Evolutionary conservation across 2,888 invertebrate species (phyloP).

Genomic region (Tinea pellionella): DNA sequence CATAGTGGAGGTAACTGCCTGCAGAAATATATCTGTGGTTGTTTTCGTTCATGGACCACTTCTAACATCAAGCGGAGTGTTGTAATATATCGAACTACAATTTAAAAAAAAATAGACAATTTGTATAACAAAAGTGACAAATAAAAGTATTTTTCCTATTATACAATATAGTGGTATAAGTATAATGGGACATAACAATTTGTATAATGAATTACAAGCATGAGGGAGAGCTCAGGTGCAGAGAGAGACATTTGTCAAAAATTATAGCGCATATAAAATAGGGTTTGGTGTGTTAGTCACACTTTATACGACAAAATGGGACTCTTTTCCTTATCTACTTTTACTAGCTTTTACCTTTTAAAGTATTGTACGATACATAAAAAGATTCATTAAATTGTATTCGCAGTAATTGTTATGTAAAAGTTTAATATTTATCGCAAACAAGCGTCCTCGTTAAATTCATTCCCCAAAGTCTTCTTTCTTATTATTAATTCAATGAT

Average conservation of each 20-base stretch:
- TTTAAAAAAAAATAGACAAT: too few relatives aligned
- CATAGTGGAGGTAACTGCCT: too few relatives aligned
- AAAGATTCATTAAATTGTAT: too few relatives aligned
- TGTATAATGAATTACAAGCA: neutral
- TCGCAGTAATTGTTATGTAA: neutral
- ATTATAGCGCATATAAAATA: constrained; percentile 27
- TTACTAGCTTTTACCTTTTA: neutral
- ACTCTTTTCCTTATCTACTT: neutral
- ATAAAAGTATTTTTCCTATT: too few relatives aligned
- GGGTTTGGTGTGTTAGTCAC: constrained; percentile 19
- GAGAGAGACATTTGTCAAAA: constrained; percentile 17
- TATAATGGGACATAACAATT: neutral
- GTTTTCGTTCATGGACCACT: too few relatives aligned
- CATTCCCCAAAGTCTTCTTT: neutral
- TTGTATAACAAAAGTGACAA: too few relatives aligned
- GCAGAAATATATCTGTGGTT: too few relatives aligned
- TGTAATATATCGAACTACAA: too few relatives aligned
- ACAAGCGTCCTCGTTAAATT: neutral
- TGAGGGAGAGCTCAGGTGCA: constrained; percentile 14
- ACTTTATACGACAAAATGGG: constrained; percentile 6
- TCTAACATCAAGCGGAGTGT: too few relatives aligned
- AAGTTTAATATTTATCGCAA: neutral
- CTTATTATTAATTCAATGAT: constrained; percentile 3
- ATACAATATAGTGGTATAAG: too few relatives aligned
- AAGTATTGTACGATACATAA: neutral